Conservation (phyloP, 2,888 invertebrate species). For the Abrostola triplasia region DNA sequence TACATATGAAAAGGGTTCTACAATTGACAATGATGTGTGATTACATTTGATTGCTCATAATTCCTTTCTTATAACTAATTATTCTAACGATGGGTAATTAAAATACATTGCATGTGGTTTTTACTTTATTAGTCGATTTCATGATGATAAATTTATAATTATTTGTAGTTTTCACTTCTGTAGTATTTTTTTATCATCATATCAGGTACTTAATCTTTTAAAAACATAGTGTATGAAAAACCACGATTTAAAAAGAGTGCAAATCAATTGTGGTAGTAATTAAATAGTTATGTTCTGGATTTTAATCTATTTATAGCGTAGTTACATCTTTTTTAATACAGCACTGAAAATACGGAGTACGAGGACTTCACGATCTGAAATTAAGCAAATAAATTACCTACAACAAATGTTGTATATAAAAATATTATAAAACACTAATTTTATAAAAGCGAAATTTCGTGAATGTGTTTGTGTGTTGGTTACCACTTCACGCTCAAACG, state of each 20-base stretch:
- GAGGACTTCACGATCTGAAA: slow-evolving; percentile 64
- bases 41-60: slow-evolving; percentile 15
- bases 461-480: too few relatives aligned
- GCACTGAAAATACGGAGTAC: slow-evolving; percentile 70
- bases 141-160: background rate
- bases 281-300: too few relatives aligned
- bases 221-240: too few relatives aligned
- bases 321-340: slow-evolving; percentile 55
- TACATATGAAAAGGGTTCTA: slow-evolving; percentile 20
- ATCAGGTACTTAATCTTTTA: too few relatives aligned
- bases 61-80: slow-evolving; percentile 3
- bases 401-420: too few relatives aligned
- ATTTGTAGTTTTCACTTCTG: background rate
- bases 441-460: too few relatives aligned
- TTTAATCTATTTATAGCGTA: background rate
- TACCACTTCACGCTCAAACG: too few relatives aligned
- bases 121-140: slow-evolving; percentile 18
- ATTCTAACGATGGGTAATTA: background rate
- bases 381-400: slow-evolving; percentile 6
- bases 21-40: slow-evolving; percentile 20
- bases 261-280: too few relatives aligned
- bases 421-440: too few relatives aligned
- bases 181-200: background rate
- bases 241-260: too few relatives aligned
- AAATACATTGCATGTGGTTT: slow-evolving; percentile 4